Base-by-base conservation (phyloP, 1,140 invertebrate genomes). In the Brachionus koreanus region DNA sequence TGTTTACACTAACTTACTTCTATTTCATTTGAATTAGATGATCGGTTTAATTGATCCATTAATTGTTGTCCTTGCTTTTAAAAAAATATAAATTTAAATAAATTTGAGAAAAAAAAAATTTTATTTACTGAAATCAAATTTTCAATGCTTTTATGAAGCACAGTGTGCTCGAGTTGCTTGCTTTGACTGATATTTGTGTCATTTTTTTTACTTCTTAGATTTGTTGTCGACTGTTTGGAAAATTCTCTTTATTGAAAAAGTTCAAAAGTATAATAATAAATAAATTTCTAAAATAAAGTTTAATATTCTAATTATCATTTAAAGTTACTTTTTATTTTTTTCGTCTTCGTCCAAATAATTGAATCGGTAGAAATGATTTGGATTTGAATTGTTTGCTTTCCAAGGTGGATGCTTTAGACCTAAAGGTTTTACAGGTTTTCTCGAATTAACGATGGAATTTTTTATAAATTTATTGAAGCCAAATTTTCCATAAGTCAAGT, bases 361-460 rank as follows among this genome's bases (percentile, higher is more conserved):
- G 12, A 61, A 79, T 1, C 76, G 46, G 61, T 79, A 79, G 19
- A 79, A 79, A 65, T 65, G 61, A 43, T 79, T 79, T 1, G 76
- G 76, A 79, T 79, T 79, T 25, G 76, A 61, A 61, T 79, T 79
- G 25, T 79, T 79, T 9, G 76, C 76, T 61, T 43, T 57, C 76
- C 76, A 79, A 42, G 76, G 76, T 43, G 76, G 76, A 29, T 79
- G 49, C n/a, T 79, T 79, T 63, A 79, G 25, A 29, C 0, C 3
- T 5, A 25, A 25, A 61, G 49, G 12, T 43, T 35, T 79, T 3
- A n/a, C 29, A 5, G 49, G 33, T 65, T 49, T 42, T 13, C 43
- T 74, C 5, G 69, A 46, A 25, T 74, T 74, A 5, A 19, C 10
- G 3, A 74, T 19, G 10, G 76, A 7, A 19, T 39, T 61, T 61